Evolutionary conservation across 2,113 vertebrate species (phyloP), one percentile per base, ranked within the genome.

Genomic region (Furnarius figulus): DNA sequence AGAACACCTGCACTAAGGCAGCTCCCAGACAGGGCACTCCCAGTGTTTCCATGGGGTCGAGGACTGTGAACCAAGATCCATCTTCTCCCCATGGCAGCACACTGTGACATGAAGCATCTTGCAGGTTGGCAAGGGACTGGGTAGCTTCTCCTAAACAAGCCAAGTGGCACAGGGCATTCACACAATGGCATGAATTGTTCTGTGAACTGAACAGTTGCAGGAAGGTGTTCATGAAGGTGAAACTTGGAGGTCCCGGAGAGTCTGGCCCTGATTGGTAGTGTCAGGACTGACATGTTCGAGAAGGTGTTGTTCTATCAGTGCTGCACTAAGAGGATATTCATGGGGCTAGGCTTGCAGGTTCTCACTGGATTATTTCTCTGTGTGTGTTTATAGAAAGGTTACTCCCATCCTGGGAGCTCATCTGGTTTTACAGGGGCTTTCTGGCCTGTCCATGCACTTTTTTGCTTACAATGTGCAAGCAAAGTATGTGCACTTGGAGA

Each of bases 1-100:
- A 86, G 67, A 73, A 28, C 0, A 2, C 25, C 25, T 39, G 37
- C 0, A 1, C 71, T n/a, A 9, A 37, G 67, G 49, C 19, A 42
- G 35, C 8, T 88, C 63, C 23, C 14, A 30, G 39, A 23, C 33
- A n/a, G 46, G 5, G 56, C 22, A 49, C 12, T 76, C 17, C n/a
- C 63, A 76, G 12, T 18, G 18, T 85, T 76, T 66, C 21, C 46
- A 20, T 11, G 14, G 33, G 6, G 22, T 37, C 35, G 30, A 68
- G 12, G 47, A 31, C 10, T 24, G 23, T 71, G 24, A 13, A 40
- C 24, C 10, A 24, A 11, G 12, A 50, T 23, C 22, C 37, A 5
- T 46, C 44, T 87, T 85, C 37, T 78, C 28, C 28, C 21, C n/a
- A 0, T 47, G 35, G 21, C 47, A 84, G 30, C 27, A 49, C 42